Evolutionary conservation across 2,113 vertebrate genomes (phyloP), one percentile per base, ranked within the genome.

Genomic region (Tylochromis polylepis): DNA sequence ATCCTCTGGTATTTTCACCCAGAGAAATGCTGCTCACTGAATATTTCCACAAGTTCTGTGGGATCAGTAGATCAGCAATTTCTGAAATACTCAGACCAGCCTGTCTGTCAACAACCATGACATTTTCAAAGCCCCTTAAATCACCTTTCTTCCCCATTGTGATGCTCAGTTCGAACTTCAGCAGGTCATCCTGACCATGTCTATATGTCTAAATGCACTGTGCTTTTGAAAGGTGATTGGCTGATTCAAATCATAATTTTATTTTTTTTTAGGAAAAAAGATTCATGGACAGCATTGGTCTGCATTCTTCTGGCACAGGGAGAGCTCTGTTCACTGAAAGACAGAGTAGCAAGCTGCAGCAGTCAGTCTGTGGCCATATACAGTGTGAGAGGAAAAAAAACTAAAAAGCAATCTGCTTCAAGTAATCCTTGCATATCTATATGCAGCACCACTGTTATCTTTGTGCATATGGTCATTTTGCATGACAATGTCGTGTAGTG

Each of bases 351-450:
- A 18, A 51, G 70, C 43, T 51, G 15, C 6, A 18, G 6, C 43
- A 51, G 24, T 31, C 24, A 20, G 43, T 24, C 70, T 49, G 2
- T 0, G 7, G 7, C 22, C 0, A 15, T 72, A 6, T 22, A 49
- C 14, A 2, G 24, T 29, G 16, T 75, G 18, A 49, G 70, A 75
- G 2, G 6, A 49, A 75, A 49, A 75, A 18, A 16, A 46, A 18
- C 5, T 29, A 75, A 70, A 43, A 70, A 1, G 0, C 65, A 72
- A 46, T 27, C 65, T 43, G 38, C 38, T 43, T 41, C 36, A 9
- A 70, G 36, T 16, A 70, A 43, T 24, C n/a, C 36, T 22, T n/a
- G 7, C 41, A 67, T 41, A 41, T 24, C n/a, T 41, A 41, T 15
- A 67, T 41, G 11, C 1, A 67, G 34, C 36, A 67, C 36, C 36